Evolutionary conservation across 2,888 invertebrate species (phyloP).

Genomic region (Sturmia bella): DNA sequence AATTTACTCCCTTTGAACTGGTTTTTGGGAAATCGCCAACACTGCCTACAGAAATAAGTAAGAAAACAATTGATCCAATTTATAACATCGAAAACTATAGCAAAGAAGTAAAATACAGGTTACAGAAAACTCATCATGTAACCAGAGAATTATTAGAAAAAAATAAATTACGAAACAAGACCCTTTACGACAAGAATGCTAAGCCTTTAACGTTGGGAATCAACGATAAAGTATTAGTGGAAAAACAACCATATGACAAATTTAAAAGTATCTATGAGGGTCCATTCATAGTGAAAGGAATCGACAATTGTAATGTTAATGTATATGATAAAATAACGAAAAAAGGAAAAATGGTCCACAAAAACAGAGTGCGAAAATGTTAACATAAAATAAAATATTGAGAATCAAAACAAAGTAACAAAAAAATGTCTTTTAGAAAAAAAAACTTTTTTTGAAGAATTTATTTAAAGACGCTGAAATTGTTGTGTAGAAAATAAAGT

Average conservation of each 20-base stretch:
- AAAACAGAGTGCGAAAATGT: constrained; percentile 18
- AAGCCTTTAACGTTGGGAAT: not conserved
- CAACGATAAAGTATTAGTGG: not conserved
- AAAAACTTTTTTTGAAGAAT: too few relatives aligned
- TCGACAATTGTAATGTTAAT: constrained; percentile 6
- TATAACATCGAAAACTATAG: constrained; percentile 4
- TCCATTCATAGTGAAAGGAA: not conserved
- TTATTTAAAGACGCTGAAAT: too few relatives aligned
- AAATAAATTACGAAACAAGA: constrained; percentile 11
- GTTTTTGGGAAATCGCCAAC: not conserved
- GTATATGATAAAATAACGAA: constrained; percentile 11
- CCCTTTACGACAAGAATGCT: not conserved
- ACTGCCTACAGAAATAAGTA: not conserved
- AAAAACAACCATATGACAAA: constrained; percentile 13
- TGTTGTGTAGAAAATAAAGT: too few relatives aligned
- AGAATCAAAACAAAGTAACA: too few relatives aligned
- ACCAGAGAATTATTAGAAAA: not conserved
- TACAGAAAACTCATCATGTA: constrained; percentile 6
- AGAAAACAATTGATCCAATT: too few relatives aligned
- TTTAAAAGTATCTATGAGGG: constrained; percentile 6
- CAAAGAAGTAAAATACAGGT: constrained; percentile 1
- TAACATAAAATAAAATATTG: too few relatives aligned
- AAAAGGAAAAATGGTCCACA: constrained; percentile 2
- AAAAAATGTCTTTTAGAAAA: too few relatives aligned
- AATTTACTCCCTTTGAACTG: not conserved